Conservation (phyloP, 2,113 vertebrate genomes). For the Gallinago undulata region DNA sequence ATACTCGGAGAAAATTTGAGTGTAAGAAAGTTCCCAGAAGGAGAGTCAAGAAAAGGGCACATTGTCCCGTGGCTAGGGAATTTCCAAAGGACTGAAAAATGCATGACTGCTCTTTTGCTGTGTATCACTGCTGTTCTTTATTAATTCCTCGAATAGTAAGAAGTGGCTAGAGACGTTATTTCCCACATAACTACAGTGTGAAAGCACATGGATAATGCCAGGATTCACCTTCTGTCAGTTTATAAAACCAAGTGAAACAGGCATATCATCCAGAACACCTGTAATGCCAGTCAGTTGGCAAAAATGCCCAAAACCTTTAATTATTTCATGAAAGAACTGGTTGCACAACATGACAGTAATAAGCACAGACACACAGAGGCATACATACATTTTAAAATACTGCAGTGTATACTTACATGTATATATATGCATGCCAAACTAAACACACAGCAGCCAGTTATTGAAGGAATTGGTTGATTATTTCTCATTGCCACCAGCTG, state of each 20-base stretch:
- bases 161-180: constrained; percentile 23
- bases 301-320: constrained; percentile 49
- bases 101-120: constrained; percentile 1
- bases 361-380: constrained; percentile 1
- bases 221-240: constrained; percentile 61
- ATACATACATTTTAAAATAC: background rate
- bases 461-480: background rate
- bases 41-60: constrained; percentile 13
- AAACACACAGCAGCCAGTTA: background rate
- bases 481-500: constrained; percentile 32
- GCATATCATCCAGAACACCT: constrained; percentile 47
- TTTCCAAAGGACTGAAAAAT: constrained; percentile 33
- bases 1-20: background rate
- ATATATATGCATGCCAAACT: background rate
- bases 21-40: constrained; percentile 42
- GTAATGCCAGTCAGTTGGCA: constrained; percentile 53
- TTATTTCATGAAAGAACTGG: constrained; percentile 52
- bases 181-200: constrained; percentile 20
- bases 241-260: constrained; percentile 25
- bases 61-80: background rate
- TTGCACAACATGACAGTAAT: constrained; percentile 28
- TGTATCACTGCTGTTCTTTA: constrained; percentile 21
- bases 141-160: constrained; percentile 46
- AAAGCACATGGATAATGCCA: constrained; percentile 46
- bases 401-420: background rate